Evolutionary conservation across 2,113 vertebrate species (phyloP).

Genomic region (Eptatretus burgeri): DNA sequence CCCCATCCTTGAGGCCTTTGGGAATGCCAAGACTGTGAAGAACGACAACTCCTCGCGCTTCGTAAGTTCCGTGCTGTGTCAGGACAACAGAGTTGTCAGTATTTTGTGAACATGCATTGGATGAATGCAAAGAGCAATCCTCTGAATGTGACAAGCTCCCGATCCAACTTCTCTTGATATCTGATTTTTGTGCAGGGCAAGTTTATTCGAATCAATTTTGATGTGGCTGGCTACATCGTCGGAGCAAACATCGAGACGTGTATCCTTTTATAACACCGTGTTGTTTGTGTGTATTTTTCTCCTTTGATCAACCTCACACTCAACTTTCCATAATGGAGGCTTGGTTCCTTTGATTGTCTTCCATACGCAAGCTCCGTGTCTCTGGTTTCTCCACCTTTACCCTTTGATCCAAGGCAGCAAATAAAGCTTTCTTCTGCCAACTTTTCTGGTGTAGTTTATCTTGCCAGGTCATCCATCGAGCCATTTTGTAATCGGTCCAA

Average conservation of each 20-base stretch:
- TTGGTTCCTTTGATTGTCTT: no score
- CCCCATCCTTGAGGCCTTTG: conserved; percentile 1
- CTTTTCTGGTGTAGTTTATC: no score
- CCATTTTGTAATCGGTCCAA: no score
- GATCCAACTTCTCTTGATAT: conserved; percentile 7
- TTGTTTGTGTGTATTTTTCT: not conserved
- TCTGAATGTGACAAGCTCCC: not conserved
- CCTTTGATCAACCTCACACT: conserved; percentile 15
- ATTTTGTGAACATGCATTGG: not conserved
- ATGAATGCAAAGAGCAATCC: not conserved
- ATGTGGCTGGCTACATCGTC: conserved; percentile 36
- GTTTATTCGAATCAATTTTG: conserved; percentile 42
- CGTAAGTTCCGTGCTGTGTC: not conserved
- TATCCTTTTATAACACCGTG: conserved; percentile 18
- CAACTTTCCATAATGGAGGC: no score
- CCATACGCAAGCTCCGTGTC: no score
- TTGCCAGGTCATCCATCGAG: no score
- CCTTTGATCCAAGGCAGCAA: no score
- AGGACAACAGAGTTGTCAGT: not conserved
- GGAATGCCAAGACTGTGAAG: conserved; percentile 6
- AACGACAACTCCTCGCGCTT: conserved; percentile 3
- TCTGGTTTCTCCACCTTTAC: no score
- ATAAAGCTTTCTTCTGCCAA: no score
- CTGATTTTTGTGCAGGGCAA: conserved; percentile 21
- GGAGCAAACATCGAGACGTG: conserved; percentile 43